These are phyloP conservation scores for Dorcus parallelipipedus DNA, from an alignment of 2,888 invertebrate genomes.

Conservation along the genomic window DNA sequence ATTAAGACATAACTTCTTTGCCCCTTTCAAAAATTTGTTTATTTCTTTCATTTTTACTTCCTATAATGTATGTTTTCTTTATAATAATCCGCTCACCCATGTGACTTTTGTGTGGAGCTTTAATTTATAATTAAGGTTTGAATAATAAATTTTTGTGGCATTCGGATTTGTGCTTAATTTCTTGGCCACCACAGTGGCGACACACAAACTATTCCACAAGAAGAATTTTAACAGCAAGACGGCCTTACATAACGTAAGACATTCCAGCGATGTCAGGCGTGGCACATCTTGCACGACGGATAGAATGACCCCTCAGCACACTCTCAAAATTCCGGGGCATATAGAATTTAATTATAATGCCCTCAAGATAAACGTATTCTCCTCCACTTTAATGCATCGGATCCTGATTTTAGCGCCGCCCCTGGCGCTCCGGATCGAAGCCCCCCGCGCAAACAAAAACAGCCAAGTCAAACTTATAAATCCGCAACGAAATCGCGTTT, in stretches of 20 bases:
- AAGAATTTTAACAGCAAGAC: conserved; percentile 45
- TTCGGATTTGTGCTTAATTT: neutral
- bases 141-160: too few species aligned
- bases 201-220: conserved; percentile 40
- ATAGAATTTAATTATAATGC: neutral
- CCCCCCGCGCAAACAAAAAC: conserved; percentile 21
- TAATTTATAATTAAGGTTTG: too few species aligned
- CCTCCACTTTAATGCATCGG: too few species aligned
- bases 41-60: too few species aligned
- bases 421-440: neutral
- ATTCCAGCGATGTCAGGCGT: conserved; percentile 39
- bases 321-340: neutral
- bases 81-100: too few species aligned
- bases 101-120: too few species aligned
- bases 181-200: conserved; percentile 30
- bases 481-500: conserved; percentile 29
- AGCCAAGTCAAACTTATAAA: conserved; percentile 29
- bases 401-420: too few species aligned
- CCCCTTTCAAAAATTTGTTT: too few species aligned
- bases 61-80: too few species aligned
- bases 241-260: conserved; percentile 38
- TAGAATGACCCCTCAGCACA: neutral
- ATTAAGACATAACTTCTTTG: too few species aligned
- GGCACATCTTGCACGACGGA: conserved; percentile 2
- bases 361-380: too few species aligned